Evolutionary conservation across 2,888 invertebrate species (phyloP).

Genomic region (Drepanosiphum platanoidis): DNA sequence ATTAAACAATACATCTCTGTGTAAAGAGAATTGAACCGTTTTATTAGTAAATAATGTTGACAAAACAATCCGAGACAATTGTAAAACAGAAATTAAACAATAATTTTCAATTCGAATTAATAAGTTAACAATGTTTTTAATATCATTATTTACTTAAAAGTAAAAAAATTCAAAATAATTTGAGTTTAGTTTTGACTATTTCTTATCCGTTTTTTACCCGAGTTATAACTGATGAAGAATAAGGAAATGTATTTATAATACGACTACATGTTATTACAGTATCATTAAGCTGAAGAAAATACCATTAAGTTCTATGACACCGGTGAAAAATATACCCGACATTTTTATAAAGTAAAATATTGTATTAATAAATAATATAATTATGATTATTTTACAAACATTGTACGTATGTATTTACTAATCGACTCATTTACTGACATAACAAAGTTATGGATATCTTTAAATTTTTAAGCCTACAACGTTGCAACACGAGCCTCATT

Average conservation of each 20-base stretch:
- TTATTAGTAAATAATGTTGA: background rate
- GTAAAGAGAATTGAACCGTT: background rate
- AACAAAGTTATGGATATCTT: slow-evolving; percentile 33
- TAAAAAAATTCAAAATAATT: too few species aligned
- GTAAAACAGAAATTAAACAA: background rate
- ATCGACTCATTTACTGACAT: slow-evolving; percentile 34
- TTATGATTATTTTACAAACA: slow-evolving; percentile 12
- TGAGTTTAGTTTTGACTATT: too few species aligned
- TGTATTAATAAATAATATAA: background rate
- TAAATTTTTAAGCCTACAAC: slow-evolving; percentile 13
- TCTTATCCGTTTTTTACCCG: too few species aligned
- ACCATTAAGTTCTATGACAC: background rate
- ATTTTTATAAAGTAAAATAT: slow-evolving; percentile 15
- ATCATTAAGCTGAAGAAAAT: background rate
- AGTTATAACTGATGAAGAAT: background rate
- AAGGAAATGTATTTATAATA: too few species aligned
- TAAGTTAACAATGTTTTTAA: too few species aligned
- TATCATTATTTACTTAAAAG: too few species aligned
- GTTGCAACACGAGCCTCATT: slow-evolving; percentile 52
- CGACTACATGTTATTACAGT: background rate
- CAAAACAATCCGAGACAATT: background rate
- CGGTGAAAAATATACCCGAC: background rate
- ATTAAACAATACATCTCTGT: too few species aligned
- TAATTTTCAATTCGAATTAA: background rate
- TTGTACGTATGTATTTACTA: background rate